Evolutionary conservation across 1,140 invertebrate species (phyloP).

Genomic region (Euschistus heros): DNA sequence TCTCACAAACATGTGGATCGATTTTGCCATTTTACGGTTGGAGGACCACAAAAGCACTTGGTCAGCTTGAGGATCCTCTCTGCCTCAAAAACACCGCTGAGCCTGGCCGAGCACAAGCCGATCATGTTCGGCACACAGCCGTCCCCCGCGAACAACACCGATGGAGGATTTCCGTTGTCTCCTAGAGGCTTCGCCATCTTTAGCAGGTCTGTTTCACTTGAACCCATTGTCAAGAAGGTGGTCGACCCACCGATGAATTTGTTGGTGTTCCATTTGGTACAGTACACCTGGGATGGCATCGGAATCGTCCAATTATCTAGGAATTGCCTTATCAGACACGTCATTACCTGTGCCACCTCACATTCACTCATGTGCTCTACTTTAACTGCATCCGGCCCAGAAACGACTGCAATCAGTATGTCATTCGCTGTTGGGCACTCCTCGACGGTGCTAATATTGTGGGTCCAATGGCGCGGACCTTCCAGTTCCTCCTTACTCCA

Average conservation of each 20-base stretch:
- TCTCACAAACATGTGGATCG: too few relatives aligned
- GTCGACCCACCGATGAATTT: conserved; percentile 47
- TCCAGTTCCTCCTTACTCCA: conserved; percentile 44
- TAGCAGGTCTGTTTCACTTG: conserved; percentile 39
- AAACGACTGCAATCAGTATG: conserved; percentile 11
- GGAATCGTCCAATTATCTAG: conserved; percentile 54
- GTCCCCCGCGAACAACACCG: conserved; percentile 77
- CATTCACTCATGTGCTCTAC: conserved; percentile 57
- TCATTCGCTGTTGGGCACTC: conserved; percentile 48
- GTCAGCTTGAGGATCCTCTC: conserved; percentile 47
- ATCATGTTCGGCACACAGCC: conserved; percentile 66
- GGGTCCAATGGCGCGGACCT: conserved; percentile 54
- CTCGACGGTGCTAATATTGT: conserved; percentile 50
- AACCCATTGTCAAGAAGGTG: conserved; percentile 54
- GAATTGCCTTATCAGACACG: conserved; percentile 50
- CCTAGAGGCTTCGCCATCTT: conserved; percentile 53
- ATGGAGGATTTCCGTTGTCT: conserved; percentile 42
- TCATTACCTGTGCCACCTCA: conserved; percentile 34
- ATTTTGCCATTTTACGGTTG: not conserved
- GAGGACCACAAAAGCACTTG: conserved; percentile 20
- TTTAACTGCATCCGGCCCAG: conserved; percentile 43
- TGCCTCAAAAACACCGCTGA: conserved; percentile 70
- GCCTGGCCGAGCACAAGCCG: conserved; percentile 67
- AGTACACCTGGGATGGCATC: conserved; percentile 50
- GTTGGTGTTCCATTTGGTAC: conserved; percentile 39